Conservation (phyloP, 2,797 vertebrate genomes). For the Amniataba percoides region DNA sequence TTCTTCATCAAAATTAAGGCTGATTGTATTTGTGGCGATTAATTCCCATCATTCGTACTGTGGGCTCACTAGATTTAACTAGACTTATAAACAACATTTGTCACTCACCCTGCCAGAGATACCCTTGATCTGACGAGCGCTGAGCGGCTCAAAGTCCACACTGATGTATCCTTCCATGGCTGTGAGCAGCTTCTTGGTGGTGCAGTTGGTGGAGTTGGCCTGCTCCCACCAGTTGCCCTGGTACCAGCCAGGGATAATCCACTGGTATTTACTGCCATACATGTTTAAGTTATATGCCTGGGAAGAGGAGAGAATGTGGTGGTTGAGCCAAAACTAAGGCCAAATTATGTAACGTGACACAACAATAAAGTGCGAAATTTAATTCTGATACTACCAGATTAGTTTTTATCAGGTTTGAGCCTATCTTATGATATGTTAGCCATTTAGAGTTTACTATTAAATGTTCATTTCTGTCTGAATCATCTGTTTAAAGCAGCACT, state of each 20-base stretch:
- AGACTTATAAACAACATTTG: constrained; percentile 1
- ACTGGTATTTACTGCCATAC: constrained; percentile 98
- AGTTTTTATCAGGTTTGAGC: neutral
- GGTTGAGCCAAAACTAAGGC: constrained; percentile 10
- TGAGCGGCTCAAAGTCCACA: constrained; percentile 98
- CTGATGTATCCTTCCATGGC: constrained; percentile 99
- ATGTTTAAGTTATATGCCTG: constrained; percentile 97
- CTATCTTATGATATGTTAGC: neutral
- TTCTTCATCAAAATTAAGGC: neutral
- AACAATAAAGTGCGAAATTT: neutral
- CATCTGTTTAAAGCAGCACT: neutral
- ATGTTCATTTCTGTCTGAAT: neutral
- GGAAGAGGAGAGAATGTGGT: constrained; percentile 3
- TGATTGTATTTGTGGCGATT: neutral
- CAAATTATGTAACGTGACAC: neutral
- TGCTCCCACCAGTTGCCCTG: constrained; percentile 98
- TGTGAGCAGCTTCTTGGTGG: constrained; percentile 92
- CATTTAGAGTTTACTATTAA: too few relatives aligned
- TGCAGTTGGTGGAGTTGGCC: constrained; percentile 94
- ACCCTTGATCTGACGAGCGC: constrained; percentile 93
- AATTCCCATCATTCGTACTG: neutral
- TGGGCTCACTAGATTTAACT: neutral
- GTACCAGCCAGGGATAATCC: constrained; percentile 99
- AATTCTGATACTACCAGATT: neutral
- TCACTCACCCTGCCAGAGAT: constrained; percentile 95